Conservation (phyloP, 2,888 invertebrate genomes). For the Eupeodes luniger region DNA sequence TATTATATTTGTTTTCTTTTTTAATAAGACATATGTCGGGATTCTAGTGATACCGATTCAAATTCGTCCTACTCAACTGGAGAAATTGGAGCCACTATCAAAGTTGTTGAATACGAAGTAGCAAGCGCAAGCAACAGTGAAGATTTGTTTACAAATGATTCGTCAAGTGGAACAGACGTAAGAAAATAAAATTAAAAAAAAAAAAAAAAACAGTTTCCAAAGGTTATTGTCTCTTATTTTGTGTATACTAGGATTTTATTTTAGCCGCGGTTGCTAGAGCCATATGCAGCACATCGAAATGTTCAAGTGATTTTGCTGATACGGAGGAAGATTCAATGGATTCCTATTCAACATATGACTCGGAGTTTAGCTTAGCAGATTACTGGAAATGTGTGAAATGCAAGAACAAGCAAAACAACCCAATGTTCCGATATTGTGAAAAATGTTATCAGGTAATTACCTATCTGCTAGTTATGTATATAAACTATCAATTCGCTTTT, state of each 20-base stretch:
- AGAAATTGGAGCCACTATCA: constrained; percentile 78
- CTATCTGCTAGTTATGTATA: neutral
- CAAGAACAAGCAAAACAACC: constrained; percentile 87
- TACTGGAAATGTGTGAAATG: constrained; percentile 89
- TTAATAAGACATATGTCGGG: constrained; percentile 80
- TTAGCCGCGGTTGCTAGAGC: constrained; percentile 72
- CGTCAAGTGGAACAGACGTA: constrained; percentile 86
- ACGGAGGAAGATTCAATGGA: constrained; percentile 79
- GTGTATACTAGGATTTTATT: constrained; percentile 75
- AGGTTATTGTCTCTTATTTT: constrained; percentile 47
- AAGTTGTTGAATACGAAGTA: constrained; percentile 85
- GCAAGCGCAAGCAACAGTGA: constrained; percentile 85
- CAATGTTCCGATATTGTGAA: constrained; percentile 88
- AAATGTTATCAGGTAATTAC: constrained; percentile 88
- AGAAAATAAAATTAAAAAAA: constrained; percentile 43
- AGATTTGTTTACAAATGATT: constrained; percentile 83
- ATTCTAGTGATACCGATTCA: constrained; percentile 85
- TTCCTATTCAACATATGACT: constrained; percentile 81
- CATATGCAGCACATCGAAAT: constrained; percentile 53
- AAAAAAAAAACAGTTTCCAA: neutral
- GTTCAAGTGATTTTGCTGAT: constrained; percentile 78
- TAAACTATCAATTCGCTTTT: neutral
- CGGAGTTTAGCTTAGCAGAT: constrained; percentile 86
- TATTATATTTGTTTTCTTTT: neutral
- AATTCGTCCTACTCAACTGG: constrained; percentile 68